Percentiles rank a stretch among this genome's conserved stretches.
These are phyloP conservation scores for Chloroclystis v-ata DNA, from an alignment of 2,888 invertebrate genomes.

Conservation along the genomic window DNA sequence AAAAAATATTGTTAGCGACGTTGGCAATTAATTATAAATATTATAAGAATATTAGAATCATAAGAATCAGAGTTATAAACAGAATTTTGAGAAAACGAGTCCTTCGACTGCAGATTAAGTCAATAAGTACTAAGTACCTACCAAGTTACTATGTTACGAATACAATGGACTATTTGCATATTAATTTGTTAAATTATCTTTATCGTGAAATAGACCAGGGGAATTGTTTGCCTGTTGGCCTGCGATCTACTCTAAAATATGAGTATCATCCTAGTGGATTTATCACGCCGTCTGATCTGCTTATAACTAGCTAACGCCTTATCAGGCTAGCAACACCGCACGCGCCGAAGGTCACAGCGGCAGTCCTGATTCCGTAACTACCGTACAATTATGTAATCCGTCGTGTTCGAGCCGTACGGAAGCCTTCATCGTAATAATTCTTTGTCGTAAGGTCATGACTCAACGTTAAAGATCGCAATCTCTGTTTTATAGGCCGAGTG, in stretches of 20 bases:
- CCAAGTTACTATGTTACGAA: too few species aligned
- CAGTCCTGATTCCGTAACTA: conserved; percentile 17
- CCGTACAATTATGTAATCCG: conserved; percentile 23
- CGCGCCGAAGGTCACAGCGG: conserved; percentile 18
- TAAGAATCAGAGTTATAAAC: too few species aligned
- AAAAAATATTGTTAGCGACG: conserved; percentile 41
- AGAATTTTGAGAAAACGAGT: too few species aligned
- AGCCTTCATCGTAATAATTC: conserved; percentile 28
- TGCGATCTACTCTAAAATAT: not conserved
- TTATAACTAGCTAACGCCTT: not conserved
- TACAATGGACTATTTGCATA: too few species aligned
- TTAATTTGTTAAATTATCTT: too few species aligned
- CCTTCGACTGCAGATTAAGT: too few species aligned
- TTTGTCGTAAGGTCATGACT: conserved; percentile 30
- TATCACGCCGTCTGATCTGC: not conserved
- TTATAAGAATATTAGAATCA: too few species aligned
- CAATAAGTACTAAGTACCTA: too few species aligned
- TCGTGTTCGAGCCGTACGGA: conserved; percentile 21
- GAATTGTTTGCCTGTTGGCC: too few species aligned
- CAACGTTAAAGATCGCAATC: conserved; percentile 48
- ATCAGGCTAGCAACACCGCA: conserved; percentile 9
- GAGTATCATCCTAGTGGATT: not conserved
- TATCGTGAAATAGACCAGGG: too few species aligned
- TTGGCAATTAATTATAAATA: conserved; percentile 5
- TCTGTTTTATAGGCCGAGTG: conserved; percentile 45